These are phyloP conservation scores for Stictocephala bisonia DNA, from an alignment of 2,888 invertebrate genomes.

Conservation along the genomic window DNA sequence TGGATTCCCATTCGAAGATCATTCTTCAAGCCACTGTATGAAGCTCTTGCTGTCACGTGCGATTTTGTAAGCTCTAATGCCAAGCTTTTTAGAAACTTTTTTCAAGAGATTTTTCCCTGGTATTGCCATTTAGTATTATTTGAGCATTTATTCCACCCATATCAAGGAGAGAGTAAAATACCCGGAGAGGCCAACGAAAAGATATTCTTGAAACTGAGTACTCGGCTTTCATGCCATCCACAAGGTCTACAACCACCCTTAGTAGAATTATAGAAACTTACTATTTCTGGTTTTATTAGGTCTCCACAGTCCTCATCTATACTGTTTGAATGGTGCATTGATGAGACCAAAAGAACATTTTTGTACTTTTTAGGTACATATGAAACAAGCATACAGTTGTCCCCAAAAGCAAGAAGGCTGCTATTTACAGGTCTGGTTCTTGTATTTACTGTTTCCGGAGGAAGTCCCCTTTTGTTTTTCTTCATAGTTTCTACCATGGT, in stretches of 20 bases:
- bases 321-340: neutral
- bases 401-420: too few relatives aligned
- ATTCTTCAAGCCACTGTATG: neutral
- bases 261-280: too few relatives aligned
- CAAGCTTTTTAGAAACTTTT: neutral
- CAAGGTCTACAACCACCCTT: neutral
- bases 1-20: neutral
- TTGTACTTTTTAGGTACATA: neutral
- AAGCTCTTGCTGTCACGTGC: neutral
- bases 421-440: neutral
- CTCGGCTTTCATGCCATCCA: neutral
- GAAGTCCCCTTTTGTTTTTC: neutral
- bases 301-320: neutral
- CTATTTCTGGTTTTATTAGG: neutral
- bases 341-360: neutral
- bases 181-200: neutral
- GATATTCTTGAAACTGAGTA: neutral
- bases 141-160: neutral
- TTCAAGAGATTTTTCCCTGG: neutral
- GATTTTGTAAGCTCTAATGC: neutral
- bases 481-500: neutral
- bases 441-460: neutral
- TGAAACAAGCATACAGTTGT: too few relatives aligned
- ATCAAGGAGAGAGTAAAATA: too few relatives aligned
- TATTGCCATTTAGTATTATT: neutral